Evolutionary conservation across 2,797 vertebrate genomes (phyloP).

Genomic region (Mus minutoides): DNA sequence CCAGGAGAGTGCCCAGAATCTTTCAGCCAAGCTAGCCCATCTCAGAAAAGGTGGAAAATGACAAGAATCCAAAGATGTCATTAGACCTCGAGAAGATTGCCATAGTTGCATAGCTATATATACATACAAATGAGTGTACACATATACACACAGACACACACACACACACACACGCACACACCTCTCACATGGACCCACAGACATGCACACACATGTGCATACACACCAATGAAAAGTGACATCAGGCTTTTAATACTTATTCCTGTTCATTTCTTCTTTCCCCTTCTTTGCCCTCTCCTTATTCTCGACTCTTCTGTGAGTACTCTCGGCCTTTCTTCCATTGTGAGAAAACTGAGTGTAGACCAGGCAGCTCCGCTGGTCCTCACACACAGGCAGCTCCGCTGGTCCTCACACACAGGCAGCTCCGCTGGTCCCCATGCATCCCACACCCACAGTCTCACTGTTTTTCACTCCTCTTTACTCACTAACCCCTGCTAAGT

Average conservation of each 20-base stretch:
- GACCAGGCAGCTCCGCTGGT: neutral
- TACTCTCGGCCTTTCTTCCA: neutral
- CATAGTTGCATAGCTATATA: neutral
- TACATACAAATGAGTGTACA: neutral
- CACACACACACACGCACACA: neutral
- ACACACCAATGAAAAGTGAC: neutral
- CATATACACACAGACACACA: neutral
- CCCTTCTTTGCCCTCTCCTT: neutral
- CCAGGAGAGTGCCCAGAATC: neutral
- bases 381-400: neutral
- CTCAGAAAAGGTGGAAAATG: neutral
- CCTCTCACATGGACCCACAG: too few relatives aligned
- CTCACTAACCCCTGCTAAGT: neutral
- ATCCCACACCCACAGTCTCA: rapidly evolving
- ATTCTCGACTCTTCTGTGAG: neutral
- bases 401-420: neutral
- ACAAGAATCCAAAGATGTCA: neutral
- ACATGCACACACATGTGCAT: neutral
- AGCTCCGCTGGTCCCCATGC: neutral
- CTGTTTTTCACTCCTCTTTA: neutral
- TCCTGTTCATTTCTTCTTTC: neutral
- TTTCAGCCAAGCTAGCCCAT: too few relatives aligned
- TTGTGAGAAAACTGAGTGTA: neutral
- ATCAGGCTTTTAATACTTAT: neutral
- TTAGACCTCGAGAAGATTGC: neutral